Evolutionary conservation across 2,797 vertebrate species (phyloP).

Genomic region (Merluccius polli): DNA sequence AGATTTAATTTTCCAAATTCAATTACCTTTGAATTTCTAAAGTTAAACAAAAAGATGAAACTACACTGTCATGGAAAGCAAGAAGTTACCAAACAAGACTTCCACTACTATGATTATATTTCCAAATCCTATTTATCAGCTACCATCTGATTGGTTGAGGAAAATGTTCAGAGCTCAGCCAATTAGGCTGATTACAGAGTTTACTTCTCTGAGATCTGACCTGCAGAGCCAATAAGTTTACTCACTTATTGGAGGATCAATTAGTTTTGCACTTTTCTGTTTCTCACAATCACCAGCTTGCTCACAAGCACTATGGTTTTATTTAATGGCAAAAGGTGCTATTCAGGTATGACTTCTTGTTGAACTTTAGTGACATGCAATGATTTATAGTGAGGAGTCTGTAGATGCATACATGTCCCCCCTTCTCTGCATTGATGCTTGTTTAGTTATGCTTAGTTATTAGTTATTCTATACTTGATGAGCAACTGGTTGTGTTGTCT

Average conservation of each 20-base stretch:
- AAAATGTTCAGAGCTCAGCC: conserved; percentile 45
- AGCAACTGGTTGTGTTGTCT: too few species aligned
- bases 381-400: background rate
- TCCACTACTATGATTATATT: too few species aligned
- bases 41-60: background rate
- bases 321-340: conserved; percentile 67
- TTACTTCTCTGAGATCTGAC: conserved; percentile 39
- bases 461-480: background rate
- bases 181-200: conserved; percentile 73
- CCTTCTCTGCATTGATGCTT: background rate
- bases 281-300: conserved; percentile 50
- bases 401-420: background rate
- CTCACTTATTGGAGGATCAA: conserved; percentile 47
- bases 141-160: conserved; percentile 63
- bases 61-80: background rate
- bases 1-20: background rate
- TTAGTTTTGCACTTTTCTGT: conserved; percentile 42
- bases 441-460: background rate
- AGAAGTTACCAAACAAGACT: too few species aligned
- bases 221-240: conserved; percentile 34
- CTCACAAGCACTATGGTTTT: conserved; percentile 76
- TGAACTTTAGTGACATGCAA: background rate
- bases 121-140: background rate
- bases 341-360: conserved; percentile 64
- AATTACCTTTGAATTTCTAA: background rate